Evolutionary conservation across 2,797 vertebrate genomes (phyloP).

Genomic region (Alfaro cultratus): DNA sequence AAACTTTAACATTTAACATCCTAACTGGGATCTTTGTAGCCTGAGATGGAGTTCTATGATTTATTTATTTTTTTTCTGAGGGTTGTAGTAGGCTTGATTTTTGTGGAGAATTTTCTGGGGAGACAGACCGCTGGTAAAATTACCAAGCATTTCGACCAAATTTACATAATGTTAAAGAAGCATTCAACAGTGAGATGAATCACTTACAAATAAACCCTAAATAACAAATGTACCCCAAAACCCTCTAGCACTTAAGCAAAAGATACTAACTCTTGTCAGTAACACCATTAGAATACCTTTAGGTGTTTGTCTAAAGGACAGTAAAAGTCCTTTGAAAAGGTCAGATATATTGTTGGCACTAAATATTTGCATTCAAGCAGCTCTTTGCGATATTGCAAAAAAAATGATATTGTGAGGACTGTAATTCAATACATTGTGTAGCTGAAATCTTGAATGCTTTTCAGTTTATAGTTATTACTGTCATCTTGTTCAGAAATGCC

Average conservation of each 20-base stretch:
- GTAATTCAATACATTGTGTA: not conserved
- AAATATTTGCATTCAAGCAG: not conserved
- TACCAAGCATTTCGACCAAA: not conserved
- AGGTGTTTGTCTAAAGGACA: not conserved
- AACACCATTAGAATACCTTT: not conserved
- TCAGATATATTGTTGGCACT: not conserved
- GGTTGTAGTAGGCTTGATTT: not conserved
- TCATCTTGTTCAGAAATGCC: not conserved
- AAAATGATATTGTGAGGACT: not conserved
- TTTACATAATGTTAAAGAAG: not conserved
- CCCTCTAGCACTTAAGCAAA: too few relatives aligned
- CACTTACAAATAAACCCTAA: not conserved
- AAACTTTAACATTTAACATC: not conserved
- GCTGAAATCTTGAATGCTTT: not conserved
- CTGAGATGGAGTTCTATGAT: not conserved
- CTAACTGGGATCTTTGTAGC: not conserved
- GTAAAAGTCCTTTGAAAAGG: not conserved
- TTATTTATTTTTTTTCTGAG: not conserved
- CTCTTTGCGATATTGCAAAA: not conserved
- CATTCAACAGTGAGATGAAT: not conserved
- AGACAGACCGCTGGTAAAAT: not conserved
- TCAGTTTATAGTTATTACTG: not conserved
- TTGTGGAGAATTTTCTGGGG: not conserved
- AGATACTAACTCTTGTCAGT: not conserved
- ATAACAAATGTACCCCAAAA: too few relatives aligned